Evolutionary conservation across 2,797 vertebrate species (phyloP).

Genomic region (Coregonus ussuriensis): DNA sequence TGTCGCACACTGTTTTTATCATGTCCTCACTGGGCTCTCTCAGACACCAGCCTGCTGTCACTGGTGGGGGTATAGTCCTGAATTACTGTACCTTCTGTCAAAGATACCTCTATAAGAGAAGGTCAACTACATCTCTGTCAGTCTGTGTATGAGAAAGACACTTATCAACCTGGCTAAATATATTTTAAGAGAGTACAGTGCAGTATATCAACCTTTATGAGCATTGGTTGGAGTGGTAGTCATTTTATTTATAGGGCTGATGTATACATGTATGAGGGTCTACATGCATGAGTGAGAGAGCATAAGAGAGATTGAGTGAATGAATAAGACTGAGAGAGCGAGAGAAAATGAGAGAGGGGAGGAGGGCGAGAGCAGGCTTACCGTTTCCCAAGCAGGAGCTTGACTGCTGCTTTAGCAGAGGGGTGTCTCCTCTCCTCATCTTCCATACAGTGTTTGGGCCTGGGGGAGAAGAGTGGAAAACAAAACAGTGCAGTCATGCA

Average conservation of each 20-base stretch:
- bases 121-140: conserved; percentile 22
- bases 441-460: conserved; percentile 23
- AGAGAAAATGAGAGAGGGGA: conserved; percentile 1
- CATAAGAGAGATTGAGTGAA: neutral
- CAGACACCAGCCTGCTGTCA: conserved; percentile 29
- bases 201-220: neutral
- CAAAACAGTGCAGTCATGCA: conserved; percentile 26
- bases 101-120: conserved; percentile 14
- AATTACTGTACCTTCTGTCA: neutral
- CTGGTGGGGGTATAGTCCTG: conserved; percentile 10
- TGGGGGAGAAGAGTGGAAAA: conserved; percentile 15
- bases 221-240: neutral
- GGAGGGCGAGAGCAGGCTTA: conserved; percentile 36
- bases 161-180: conserved; percentile 20
- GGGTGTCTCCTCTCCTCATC: conserved; percentile 52
- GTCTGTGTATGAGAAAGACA: conserved; percentile 19
- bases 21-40: conserved; percentile 29
- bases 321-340: neutral
- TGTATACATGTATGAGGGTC: neutral
- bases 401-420: conserved; percentile 56
- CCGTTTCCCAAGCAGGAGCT: conserved; percentile 56
- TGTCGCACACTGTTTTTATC: conserved; percentile 22
- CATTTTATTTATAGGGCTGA: neutral
- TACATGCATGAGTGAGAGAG: neutral
- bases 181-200: neutral